Conservation (phyloP, 2,113 vertebrate species). For the Crotalus viridis region DNA sequence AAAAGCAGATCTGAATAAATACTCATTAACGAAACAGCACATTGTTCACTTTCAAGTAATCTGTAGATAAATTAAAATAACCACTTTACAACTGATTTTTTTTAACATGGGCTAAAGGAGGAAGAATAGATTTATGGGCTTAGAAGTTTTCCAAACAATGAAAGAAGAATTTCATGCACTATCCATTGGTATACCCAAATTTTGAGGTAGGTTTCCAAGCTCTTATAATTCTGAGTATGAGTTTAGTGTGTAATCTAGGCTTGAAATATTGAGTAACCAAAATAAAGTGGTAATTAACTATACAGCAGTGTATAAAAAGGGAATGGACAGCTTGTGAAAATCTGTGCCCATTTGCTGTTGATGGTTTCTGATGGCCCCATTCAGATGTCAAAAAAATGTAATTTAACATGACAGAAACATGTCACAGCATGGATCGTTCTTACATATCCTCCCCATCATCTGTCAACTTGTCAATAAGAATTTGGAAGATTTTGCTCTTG, state of each 20-base stretch:
- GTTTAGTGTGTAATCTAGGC: background rate
- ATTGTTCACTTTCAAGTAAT: constrained; percentile 32
- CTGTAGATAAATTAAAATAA: constrained; percentile 67
- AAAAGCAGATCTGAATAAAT: constrained; percentile 57
- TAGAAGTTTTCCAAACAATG: constrained; percentile 17
- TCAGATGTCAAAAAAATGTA: background rate
- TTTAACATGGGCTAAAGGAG: constrained; percentile 65
- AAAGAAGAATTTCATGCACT: background rate
- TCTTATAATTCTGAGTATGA: background rate
- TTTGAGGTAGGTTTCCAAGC: background rate
- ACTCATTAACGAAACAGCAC: constrained; percentile 41
- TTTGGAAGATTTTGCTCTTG: background rate
- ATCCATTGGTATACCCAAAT: too few species aligned
- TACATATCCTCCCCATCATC: background rate
- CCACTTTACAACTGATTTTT: constrained; percentile 64
- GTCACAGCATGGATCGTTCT: background rate
- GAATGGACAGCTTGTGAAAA: background rate
- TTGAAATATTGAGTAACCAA: background rate
- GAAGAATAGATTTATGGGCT: constrained; percentile 55
- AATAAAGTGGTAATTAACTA: background rate
- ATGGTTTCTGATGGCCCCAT: background rate
- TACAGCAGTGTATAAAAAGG: background rate
- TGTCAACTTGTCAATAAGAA: background rate
- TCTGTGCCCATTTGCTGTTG: background rate
- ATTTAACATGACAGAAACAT: background rate